A percentile compares a stretch with the other conserved stretches of the same genome.
Conservation (phyloP, 1,140 invertebrate genomes). For the Colletes gigas region DNA sequence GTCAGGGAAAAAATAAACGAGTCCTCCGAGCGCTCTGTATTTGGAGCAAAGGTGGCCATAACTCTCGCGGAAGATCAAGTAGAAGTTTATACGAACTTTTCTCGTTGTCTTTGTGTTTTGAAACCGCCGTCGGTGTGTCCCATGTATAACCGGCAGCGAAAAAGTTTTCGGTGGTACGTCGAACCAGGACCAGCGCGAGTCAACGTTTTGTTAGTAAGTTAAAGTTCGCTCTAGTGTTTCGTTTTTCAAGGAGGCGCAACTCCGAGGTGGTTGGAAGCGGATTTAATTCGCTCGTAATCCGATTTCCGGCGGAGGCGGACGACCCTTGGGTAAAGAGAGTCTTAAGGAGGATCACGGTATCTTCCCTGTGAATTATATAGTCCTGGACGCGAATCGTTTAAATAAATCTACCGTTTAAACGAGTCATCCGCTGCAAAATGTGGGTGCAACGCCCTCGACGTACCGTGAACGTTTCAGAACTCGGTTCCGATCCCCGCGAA, state of each 20-base stretch:
- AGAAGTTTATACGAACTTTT: no score
- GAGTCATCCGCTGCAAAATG: neutral
- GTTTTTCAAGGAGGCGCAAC: neutral
- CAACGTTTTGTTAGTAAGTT: constrained; percentile 16
- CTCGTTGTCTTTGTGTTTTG: no score
- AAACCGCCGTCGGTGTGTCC: no score
- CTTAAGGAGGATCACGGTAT: constrained; percentile 29
- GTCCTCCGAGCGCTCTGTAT: no score
- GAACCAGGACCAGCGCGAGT: neutral
- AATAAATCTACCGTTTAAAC: neutral
- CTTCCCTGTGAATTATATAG: constrained; percentile 42
- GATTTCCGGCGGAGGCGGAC: constrained; percentile 47
- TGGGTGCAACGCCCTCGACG: no score
- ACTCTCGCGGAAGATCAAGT: no score
- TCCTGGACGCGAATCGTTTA: constrained; percentile 13
- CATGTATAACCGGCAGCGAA: neutral
- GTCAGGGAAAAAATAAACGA: no score
- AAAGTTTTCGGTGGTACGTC: neutral
- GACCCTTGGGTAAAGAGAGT: constrained; percentile 11
- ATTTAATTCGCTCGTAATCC: constrained; percentile 55
- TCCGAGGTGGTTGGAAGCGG: constrained; percentile 22
- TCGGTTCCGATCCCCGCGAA: no score
- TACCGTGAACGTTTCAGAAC: neutral
- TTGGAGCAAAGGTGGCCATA: no score
- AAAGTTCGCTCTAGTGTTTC: neutral